These are phyloP conservation scores for Ectemnius cavifrons DNA, from an alignment of 2,888 invertebrate genomes.

Conservation along the genomic window DNA sequence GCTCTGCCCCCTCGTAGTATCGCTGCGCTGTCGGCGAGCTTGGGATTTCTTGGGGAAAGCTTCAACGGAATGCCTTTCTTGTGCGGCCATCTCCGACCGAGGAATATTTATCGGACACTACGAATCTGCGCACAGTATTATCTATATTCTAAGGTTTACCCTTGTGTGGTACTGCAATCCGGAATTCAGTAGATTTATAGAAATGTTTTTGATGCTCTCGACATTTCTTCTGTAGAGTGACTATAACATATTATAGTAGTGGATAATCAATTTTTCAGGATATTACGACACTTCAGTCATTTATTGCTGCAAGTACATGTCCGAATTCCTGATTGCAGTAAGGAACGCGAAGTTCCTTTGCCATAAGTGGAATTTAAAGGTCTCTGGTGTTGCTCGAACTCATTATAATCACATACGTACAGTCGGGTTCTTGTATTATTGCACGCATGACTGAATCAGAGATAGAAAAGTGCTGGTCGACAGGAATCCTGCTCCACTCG, in stretches of 20 bases:
- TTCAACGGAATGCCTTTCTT: conserved; percentile 26
- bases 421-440: conserved; percentile 21
- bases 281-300: too few species aligned
- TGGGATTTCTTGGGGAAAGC: conserved; percentile 51
- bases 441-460: conserved; percentile 49
- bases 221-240: too few species aligned
- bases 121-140: neutral
- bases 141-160: too few species aligned
- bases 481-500: conserved; percentile 22
- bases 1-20: neutral
- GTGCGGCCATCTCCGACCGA: conserved; percentile 18
- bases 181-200: too few species aligned
- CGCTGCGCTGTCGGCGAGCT: conserved; percentile 13
- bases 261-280: too few species aligned
- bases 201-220: too few species aligned
- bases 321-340: too few species aligned
- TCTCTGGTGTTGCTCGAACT: conserved; percentile 10
- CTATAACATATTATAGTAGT: too few species aligned
- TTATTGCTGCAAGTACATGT: too few species aligned
- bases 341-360: too few species aligned
- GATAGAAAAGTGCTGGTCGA: conserved; percentile 44
- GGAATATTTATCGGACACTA: neutral
- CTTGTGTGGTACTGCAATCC: too few species aligned
- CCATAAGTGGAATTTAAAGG: too few species aligned
- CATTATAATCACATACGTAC: conserved; percentile 39